These are phyloP conservation scores for Sialia sialis DNA, from an alignment of 2,113 vertebrate species.

Conservation along the genomic window DNA sequence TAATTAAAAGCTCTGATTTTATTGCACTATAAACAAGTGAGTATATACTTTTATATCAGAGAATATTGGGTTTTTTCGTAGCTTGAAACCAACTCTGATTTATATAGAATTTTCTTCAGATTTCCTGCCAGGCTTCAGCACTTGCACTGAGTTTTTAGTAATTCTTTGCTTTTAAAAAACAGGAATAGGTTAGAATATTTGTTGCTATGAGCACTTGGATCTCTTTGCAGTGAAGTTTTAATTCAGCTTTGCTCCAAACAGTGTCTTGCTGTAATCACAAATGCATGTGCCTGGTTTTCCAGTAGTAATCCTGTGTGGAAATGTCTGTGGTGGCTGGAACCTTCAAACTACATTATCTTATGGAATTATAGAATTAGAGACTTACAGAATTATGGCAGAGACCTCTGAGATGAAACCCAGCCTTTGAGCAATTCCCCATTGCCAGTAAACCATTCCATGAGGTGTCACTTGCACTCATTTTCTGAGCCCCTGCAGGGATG, in stretches of 20 bases:
- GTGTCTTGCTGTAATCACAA: rapidly evolving
- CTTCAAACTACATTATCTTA: rapidly evolving
- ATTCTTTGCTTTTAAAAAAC: neutral
- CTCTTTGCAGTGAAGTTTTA: neutral
- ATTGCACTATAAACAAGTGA: neutral
- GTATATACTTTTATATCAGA: neutral
- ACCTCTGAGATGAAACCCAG: neutral
- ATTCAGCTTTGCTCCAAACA: neutral
- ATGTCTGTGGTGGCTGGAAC: neutral
- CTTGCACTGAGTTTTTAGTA: neutral
- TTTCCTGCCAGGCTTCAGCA: neutral
- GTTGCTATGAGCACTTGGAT: neutral
- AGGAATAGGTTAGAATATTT: neutral
- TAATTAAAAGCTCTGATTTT: neutral
- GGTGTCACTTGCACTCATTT: neutral
- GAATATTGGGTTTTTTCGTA: neutral
- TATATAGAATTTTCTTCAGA: neutral
- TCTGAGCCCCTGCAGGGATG: neutral
- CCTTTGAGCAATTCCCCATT: neutral
- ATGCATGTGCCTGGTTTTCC: rapidly evolving
- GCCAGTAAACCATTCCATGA: neutral
- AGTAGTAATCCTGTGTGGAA: neutral
- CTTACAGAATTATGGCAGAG: rapidly evolving
- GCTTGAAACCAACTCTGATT: neutral
- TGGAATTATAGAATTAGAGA: neutral